Conservation (phyloP, 2,888 invertebrate species). For the Neoaliturus tenellus region DNA sequence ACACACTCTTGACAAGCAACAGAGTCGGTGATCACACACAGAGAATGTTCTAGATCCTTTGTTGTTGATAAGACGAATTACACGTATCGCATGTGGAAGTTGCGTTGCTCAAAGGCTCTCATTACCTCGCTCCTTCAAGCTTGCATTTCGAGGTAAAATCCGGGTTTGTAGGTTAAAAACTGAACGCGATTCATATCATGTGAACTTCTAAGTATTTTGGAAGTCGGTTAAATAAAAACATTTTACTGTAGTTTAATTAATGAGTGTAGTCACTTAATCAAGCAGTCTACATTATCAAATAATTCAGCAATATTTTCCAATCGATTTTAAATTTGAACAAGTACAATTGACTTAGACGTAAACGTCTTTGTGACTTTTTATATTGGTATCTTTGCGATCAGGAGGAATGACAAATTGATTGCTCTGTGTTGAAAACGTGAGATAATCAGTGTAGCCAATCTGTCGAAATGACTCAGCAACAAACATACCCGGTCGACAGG, state of each 20-base stretch:
- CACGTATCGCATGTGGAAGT: not conserved
- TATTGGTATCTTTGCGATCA: not conserved
- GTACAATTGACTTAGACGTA: no score
- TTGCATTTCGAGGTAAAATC: not conserved
- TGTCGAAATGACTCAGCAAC: not conserved
- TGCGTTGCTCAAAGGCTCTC: not conserved
- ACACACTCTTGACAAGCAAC: no score
- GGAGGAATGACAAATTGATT: conserved; percentile 2
- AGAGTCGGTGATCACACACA: not conserved
- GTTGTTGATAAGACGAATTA: not conserved
- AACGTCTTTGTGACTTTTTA: not conserved
- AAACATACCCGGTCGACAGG: not conserved
- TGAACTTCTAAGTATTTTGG: not conserved
- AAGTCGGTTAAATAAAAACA: no score
- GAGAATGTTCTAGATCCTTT: not conserved
- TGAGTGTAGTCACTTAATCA: no score
- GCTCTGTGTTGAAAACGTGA: not conserved
- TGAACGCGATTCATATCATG: not conserved
- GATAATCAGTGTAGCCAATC: conserved; percentile 13
- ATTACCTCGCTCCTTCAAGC: not conserved
- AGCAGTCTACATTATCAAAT: no score
- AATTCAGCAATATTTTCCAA: no score
- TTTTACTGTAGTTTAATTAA: no score
- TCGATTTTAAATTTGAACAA: no score
- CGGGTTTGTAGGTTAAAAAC: not conserved